Conservation (phyloP, 2,113 vertebrate species). For the Aegotheles bennettii region DNA sequence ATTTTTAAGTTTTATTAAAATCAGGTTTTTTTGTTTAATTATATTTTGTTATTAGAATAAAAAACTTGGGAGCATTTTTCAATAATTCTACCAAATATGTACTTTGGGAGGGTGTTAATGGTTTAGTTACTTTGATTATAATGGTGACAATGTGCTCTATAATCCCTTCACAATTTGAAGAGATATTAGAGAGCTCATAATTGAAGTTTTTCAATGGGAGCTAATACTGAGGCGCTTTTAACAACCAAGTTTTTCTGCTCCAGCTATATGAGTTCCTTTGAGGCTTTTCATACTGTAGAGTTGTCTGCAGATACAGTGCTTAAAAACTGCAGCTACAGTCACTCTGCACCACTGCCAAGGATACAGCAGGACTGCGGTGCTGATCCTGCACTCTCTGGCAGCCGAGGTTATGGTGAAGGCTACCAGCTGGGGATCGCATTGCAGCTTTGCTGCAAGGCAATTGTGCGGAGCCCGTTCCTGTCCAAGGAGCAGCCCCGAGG, state of each 20-base stretch:
- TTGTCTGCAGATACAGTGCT: background rate
- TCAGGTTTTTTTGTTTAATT: background rate
- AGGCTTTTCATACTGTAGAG: background rate
- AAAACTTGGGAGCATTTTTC: background rate
- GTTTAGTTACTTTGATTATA: constrained; percentile 58
- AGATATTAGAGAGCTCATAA: constrained; percentile 42
- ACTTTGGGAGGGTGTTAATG: background rate
- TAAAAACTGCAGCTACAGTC: background rate
- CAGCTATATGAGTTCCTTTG: background rate
- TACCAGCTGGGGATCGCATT: background rate
- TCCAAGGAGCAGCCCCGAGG: background rate
- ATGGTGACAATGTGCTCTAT: constrained; percentile 18
- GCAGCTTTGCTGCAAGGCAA: background rate
- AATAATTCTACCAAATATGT: background rate
- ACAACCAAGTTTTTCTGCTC: constrained; percentile 1
- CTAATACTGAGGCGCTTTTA: constrained; percentile 39
- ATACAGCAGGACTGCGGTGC: background rate
- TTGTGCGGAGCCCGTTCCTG: rapidly evolving
- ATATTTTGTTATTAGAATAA: background rate
- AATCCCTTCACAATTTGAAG: constrained; percentile 51
- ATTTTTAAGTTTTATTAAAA: background rate
- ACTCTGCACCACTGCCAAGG: background rate
- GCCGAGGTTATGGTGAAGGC: rapidly evolving
- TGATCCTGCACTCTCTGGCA: background rate
- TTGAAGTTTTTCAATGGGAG: constrained; percentile 30